Evolutionary conservation across 2,797 vertebrate species (phyloP), one percentile per base, ranked within the genome.

Genomic region (Scolopax rusticola): DNA sequence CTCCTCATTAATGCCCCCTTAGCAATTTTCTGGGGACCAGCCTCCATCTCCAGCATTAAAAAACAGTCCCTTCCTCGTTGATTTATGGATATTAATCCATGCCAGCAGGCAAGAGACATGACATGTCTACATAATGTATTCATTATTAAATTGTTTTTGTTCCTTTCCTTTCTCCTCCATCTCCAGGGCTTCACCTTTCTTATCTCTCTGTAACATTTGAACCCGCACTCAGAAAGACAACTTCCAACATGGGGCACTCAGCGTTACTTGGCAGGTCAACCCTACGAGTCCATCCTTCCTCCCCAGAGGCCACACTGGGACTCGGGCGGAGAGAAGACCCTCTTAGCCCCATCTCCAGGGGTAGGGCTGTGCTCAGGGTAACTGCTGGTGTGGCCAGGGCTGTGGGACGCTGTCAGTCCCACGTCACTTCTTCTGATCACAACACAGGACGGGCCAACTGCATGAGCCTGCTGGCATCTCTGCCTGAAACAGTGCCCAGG

Each of bases 11-110:
- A 93, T 95, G 84, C 90, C 93, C 95, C 95, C 81, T 93, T 92
- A 92, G 96, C 92, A 95, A 93, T 97, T 95, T 97, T 97, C 94
- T 94, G 92, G 92, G 95, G 96, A 93, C 92, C 81, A 91, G 92
- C 95, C 93, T 93, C 95, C 95, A 95, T 94, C 92, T 84, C 85
- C 90, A 97, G 93, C 95, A 95, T 94, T 97, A 91, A 97, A 96
- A 95, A 95, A 76, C 71, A 91, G 89, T 87, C 84, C 92, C 85
- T 97, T 97, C 90, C 78, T 87, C 69, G 89, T 92, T 97, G 96
- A 98, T 97, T 95, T 97, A 97, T 97, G 95, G 96, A 84, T 89
- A 59, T 96, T 96, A 91, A 93, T 92, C 86, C 74, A 87, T 48
- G 93, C 95, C 95, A 97, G 93, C 59, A 91, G 89, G 95, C 84